Conservation (phyloP, 64 coral and sea anemone species). For the Porites lutea region DNA sequence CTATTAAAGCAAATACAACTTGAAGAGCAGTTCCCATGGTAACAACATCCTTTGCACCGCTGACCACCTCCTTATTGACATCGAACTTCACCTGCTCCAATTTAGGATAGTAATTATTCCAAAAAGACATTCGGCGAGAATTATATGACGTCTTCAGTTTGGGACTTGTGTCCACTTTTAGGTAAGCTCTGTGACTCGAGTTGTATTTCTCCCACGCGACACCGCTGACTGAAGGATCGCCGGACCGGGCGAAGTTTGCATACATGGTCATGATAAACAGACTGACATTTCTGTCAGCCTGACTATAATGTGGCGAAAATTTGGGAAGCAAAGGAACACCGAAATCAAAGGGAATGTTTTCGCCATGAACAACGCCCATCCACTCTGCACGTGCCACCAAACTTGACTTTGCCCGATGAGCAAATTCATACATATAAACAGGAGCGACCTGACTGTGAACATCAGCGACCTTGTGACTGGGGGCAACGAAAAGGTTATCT, state of each 20-base stretch:
- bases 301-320: conserved; percentile 24
- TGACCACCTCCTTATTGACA: background rate
- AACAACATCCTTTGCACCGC: background rate
- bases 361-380: conserved; percentile 61
- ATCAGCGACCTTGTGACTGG: conserved; percentile 45
- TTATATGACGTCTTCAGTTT: conserved; percentile 22
- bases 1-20: background rate
- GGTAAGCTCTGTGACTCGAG: conserved; percentile 16
- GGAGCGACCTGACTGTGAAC: conserved; percentile 58
- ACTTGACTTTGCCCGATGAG: conserved; percentile 22
- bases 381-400: conserved; percentile 5
- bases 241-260: conserved; percentile 67
- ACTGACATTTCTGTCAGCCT: conserved; percentile 73
- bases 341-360: conserved; percentile 69
- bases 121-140: conserved; percentile 40
- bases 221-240: conserved; percentile 52
- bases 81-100: conserved; percentile 11
- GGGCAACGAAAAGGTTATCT: conserved; percentile 69
- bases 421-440: conserved; percentile 59
- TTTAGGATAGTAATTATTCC: conserved; percentile 78
- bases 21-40: background rate
- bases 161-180: conserved; percentile 29
- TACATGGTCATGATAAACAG: conserved; percentile 44
- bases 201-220: conserved; percentile 43
- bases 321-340: conserved; percentile 18